phyloP scores from a whole-genome alignment of 1,140 invertebrate species.

The Lerema accius region DNA sequence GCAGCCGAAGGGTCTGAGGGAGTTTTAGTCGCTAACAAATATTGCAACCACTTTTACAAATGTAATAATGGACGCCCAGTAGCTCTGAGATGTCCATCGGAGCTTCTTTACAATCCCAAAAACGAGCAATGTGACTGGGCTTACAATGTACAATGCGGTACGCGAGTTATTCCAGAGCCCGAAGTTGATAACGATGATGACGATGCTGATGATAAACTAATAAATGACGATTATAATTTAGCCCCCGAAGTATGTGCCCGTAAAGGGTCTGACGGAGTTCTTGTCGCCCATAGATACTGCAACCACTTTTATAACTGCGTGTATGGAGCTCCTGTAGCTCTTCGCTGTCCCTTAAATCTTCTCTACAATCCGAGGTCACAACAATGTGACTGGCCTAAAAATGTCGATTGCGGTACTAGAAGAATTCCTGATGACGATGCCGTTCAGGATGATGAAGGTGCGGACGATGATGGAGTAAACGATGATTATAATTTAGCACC shows the following conservation, averaged over 20 bases:
- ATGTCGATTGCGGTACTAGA: slow-evolving; percentile 71
- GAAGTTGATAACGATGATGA: slow-evolving; percentile 21
- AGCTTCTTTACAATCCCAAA: slow-evolving; percentile 83
- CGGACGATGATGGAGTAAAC: slow-evolving; percentile 13
- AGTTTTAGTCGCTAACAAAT: slow-evolving; percentile 48
- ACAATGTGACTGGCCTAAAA: slow-evolving; percentile 84
- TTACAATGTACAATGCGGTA: slow-evolving; percentile 74
- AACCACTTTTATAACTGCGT: slow-evolving; percentile 56
- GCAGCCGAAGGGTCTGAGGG: slow-evolving; percentile 43
- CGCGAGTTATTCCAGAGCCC: slow-evolving; percentile 37
- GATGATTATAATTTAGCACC: slow-evolving; percentile 43
- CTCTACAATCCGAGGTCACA: slow-evolving; percentile 83
- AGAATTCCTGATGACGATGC: slow-evolving; percentile 31
- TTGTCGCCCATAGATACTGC: slow-evolving; percentile 55
- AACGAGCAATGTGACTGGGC: slow-evolving; percentile 84
- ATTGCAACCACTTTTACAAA: slow-evolving; percentile 54
- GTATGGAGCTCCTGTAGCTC: slow-evolving; percentile 39
- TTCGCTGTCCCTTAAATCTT: slow-evolving; percentile 69
- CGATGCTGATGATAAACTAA: slow-evolving; percentile 32
- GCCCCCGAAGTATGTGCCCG: slow-evolving; percentile 40
- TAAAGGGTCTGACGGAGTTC: slow-evolving; percentile 42
- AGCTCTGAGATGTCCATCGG: slow-evolving; percentile 30
- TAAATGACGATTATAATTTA: slow-evolving; percentile 41
- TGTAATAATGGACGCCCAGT: slow-evolving; percentile 38
- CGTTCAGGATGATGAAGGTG: slow-evolving; percentile 19